Evolutionary conservation across 2,113 vertebrate species (phyloP).

Genomic region (Pelecanoides urinatrix): DNA sequence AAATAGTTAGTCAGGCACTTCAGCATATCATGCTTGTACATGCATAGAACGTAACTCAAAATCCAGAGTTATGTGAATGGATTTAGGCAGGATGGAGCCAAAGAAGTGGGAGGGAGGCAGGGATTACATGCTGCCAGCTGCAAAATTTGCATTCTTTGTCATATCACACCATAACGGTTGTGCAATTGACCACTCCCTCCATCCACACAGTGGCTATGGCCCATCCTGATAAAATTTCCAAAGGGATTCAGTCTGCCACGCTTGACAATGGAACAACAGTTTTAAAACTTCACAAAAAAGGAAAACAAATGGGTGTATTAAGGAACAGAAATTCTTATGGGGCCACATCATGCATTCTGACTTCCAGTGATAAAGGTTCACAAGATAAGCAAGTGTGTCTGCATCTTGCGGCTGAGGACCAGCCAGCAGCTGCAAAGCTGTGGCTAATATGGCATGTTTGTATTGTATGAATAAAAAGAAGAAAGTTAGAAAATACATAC

Average conservation of each 20-base stretch:
- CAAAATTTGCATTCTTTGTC: slow-evolving; percentile 25
- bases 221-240: slow-evolving; percentile 11
- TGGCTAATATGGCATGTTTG: not conserved
- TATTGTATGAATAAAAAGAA: not conserved
- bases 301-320: slow-evolving; percentile 30
- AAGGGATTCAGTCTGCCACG: not conserved
- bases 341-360: slow-evolving; percentile 33
- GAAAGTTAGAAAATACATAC: not conserved
- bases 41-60: slow-evolving; percentile 2
- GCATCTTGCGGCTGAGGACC: not conserved
- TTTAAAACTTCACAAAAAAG: slow-evolving; percentile 23
- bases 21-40: slow-evolving; percentile 10
- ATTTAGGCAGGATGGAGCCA: slow-evolving; percentile 5
- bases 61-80: slow-evolving; percentile 20
- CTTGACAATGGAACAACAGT: slow-evolving; percentile 16
- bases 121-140: slow-evolving; percentile 37
- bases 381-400: not conserved
- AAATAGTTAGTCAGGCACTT: not conserved
- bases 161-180: not conserved
- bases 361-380: slow-evolving; percentile 29
- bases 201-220: not conserved
- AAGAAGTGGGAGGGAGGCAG: not conserved
- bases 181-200: not conserved
- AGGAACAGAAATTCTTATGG: slow-evolving; percentile 37
- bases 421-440: slow-evolving; percentile 26